Evolutionary conservation across 1,140 invertebrate genomes (phyloP), one percentile per base, ranked within the genome.

Genomic region (Papilio glaucus): DNA sequence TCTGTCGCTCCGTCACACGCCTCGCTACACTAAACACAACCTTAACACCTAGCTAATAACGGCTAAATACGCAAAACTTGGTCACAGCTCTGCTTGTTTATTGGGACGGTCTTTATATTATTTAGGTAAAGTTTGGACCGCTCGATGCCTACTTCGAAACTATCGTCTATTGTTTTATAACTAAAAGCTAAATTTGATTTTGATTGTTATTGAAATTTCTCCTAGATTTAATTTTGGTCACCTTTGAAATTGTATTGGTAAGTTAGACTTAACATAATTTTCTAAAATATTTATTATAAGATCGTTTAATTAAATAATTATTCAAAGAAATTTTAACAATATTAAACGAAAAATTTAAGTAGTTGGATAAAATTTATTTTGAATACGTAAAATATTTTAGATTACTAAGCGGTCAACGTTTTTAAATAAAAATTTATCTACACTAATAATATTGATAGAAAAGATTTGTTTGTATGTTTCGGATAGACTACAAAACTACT

Each of bases 1-100:
- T 85, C 81, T 86, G 80, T 89, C 88, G n/a, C n/a, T n/a, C n/a
- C n/a, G n/a, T n/a, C n/a, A n/a, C 29, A 89, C 85, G 87, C 88
- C 88, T 90, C 82, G 88, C 89, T 86, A 91, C 85, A 87, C 89
- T 90, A 89, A 91, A 91, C 85, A 85, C 84, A 83, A 86, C 80
- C 80, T 76, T 89, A 89, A 88, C 86, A 82, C 86, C 81, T 80
- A 73, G 84, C 83, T 88, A 83, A 83, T 82, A 86, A 83, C 80
- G 84, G 76, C 80, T 82, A 80, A 57, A 72, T 75, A 67, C 53
- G 72, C 73, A 67, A 37, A 57, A 72, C 63, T 42, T 24, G 72
- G 45, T 29, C 37, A 45, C 70, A 9, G 29, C 29, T 0, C 26
- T 45, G 60, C 38, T 57, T n/a, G n/a, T n/a, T 73, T 72, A 53